Conservation (phyloP, 92 coral and sea anemone genomes). For the Epizoanthus rinbou region DNA sequence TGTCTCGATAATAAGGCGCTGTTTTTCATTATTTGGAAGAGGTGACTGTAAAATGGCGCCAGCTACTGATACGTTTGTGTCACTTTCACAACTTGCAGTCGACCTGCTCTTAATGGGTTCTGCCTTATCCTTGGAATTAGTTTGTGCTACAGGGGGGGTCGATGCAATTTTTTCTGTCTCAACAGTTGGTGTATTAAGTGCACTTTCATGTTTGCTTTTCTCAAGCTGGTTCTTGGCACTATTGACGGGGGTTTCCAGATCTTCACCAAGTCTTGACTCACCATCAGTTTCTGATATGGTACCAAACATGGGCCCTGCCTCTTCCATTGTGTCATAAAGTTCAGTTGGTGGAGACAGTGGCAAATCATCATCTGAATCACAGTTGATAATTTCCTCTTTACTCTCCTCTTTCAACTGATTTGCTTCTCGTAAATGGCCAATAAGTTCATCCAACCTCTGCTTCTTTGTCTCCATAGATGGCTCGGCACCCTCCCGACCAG, state of each 20-base stretch:
- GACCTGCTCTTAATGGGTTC: not conserved
- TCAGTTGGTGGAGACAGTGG: slow-evolving; percentile 39
- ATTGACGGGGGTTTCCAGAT: not conserved
- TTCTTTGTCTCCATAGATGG: slow-evolving; percentile 28
- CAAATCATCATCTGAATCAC: slow-evolving; percentile 15
- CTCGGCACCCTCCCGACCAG: slow-evolving; percentile 2
- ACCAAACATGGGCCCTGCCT: slow-evolving; percentile 26
- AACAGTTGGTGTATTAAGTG: slow-evolving; percentile 27
- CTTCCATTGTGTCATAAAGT: slow-evolving; percentile 25
- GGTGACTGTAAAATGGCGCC: slow-evolving; percentile 39
- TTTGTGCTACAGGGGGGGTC: not conserved
- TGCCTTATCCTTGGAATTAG: not conserved
- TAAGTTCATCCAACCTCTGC: slow-evolving; percentile 34
- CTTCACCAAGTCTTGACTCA: not conserved
- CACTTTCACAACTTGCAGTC: not conserved
- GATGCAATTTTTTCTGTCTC: not conserved
- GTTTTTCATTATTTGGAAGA: slow-evolving; percentile 8
- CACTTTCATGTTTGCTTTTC: slow-evolving; percentile 19
- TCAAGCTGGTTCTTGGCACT: not conserved
- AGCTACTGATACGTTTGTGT: slow-evolving; percentile 16
- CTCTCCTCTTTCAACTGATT: slow-evolving; percentile 20
- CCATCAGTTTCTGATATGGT: slow-evolving; percentile 6
- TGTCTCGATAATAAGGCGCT: slow-evolving; percentile 32
- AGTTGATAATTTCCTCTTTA: slow-evolving; percentile 24
- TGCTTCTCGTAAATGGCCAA: slow-evolving; percentile 41